Conservation (phyloP, 1,140 invertebrate genomes). For the Olivierus martensii region DNA sequence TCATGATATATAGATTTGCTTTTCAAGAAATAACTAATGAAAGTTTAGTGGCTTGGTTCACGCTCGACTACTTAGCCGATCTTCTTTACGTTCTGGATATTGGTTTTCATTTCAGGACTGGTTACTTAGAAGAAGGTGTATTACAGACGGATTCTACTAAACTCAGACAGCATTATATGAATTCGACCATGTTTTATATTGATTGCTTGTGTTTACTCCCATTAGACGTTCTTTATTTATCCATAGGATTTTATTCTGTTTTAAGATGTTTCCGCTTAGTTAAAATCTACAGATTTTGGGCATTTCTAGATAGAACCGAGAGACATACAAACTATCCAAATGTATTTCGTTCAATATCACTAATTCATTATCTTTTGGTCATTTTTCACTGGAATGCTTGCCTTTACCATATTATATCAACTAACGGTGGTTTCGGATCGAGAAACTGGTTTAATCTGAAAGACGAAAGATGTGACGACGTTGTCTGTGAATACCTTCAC, state of each 20-base stretch:
- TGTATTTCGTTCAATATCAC: conserved; percentile 75
- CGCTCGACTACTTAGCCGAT: conserved; percentile 90
- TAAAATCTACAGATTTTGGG: conserved; percentile 96
- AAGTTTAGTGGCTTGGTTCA: conserved; percentile 87
- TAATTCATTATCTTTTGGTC: conserved; percentile 91
- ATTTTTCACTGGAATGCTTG: conserved; percentile 99
- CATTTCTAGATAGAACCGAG: conserved; percentile 94
- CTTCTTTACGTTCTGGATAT: conserved; percentile 93
- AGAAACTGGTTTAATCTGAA: conserved; percentile 50
- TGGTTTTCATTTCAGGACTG: conserved; percentile 91
- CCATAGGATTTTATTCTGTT: conserved; percentile 95
- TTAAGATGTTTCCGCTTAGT: conserved; percentile 90
- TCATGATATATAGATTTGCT: conserved; percentile 95
- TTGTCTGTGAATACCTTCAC: conserved; percentile 86
- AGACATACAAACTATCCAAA: conserved; percentile 97
- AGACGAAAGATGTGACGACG: conserved; percentile 48
- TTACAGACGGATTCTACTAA: conserved; percentile 89
- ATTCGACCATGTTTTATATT: conserved; percentile 97
- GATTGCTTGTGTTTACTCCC: conserved; percentile 95
- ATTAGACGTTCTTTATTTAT: conserved; percentile 94
- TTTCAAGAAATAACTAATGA: conserved; percentile 66
- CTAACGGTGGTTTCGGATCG: conserved; percentile 82
- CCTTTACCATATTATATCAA: conserved; percentile 88
- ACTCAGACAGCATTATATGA: conserved; percentile 93
- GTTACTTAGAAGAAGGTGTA: conserved; percentile 90